A percentile compares a stretch with the other conserved stretches of the same genome.
These are phyloP conservation scores for Omphaloscelis lunosa DNA, from an alignment of 2,888 invertebrate species.

Conservation along the genomic window DNA sequence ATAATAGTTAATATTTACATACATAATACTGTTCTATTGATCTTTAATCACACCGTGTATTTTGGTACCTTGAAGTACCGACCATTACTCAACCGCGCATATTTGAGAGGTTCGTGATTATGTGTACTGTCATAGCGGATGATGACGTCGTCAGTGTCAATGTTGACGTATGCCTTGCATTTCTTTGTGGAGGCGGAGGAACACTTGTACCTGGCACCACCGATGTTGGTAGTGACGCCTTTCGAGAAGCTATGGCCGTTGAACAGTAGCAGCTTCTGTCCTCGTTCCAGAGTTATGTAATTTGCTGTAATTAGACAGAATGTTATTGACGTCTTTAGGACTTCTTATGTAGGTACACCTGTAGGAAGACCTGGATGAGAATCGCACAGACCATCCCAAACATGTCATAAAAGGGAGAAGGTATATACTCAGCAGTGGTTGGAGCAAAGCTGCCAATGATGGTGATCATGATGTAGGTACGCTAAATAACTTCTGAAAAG, in stretches of 20 bases:
- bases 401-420: too few relatives aligned
- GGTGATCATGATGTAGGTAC: too few relatives aligned
- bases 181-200: constrained; percentile 2
- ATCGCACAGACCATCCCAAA: too few relatives aligned
- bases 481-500: neutral
- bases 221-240: neutral
- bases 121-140: constrained; percentile 19
- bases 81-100: neutral
- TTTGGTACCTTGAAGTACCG: constrained; percentile 9
- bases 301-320: constrained; percentile 21
- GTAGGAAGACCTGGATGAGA: too few relatives aligned
- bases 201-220: constrained; percentile 24
- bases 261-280: constrained; percentile 16
- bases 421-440: too few relatives aligned
- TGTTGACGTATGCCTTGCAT: constrained; percentile 19
- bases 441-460: too few relatives aligned
- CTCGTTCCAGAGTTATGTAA: constrained; percentile 29
- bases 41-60: neutral
- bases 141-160: neutral
- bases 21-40: neutral
- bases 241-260: constrained; percentile 29
- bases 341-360: too few relatives aligned
- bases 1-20: neutral
- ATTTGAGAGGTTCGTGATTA: constrained; percentile 15
- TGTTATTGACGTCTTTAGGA: neutral